Evolutionary conservation across 2,797 vertebrate genomes (phyloP).

Genomic region (Coregonus sp.): DNA sequence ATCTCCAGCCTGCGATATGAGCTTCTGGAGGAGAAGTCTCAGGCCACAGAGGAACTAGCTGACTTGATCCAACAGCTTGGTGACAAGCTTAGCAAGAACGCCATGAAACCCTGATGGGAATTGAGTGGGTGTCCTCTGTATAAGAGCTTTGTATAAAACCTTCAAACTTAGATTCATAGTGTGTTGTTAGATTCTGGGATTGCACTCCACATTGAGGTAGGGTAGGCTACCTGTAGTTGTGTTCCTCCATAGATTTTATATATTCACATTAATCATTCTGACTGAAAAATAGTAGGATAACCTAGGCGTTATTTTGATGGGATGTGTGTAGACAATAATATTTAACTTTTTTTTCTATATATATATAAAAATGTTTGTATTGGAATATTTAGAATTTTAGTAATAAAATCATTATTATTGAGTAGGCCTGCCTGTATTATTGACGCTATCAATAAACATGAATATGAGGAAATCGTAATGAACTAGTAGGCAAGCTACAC

Average conservation of each 20-base stretch:
- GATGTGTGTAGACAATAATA: too few species aligned
- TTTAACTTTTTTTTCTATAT: not conserved
- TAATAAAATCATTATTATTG: not conserved
- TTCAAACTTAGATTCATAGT: not conserved
- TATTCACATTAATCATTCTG: too few species aligned
- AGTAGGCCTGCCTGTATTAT: too few species aligned
- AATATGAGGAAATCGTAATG: not conserved
- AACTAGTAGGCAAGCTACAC: not conserved
- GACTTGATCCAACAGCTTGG: constrained; percentile 83
- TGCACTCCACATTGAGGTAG: not conserved
- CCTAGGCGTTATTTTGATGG: not conserved
- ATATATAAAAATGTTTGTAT: not conserved
- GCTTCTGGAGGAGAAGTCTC: constrained; percentile 95
- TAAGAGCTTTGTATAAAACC: not conserved
- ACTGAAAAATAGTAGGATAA: not conserved
- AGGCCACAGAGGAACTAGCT: constrained; percentile 89
- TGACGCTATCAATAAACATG: not conserved
- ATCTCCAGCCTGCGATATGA: constrained; percentile 98
- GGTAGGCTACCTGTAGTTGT: not conserved
- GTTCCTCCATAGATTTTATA: not conserved
- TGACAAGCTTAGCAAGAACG: constrained; percentile 81
- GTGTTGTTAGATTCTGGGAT: not conserved
- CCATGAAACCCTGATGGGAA: constrained; percentile 58
- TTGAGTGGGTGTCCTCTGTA: too few species aligned
- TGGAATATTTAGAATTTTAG: not conserved